These are phyloP conservation scores for Pelmatolapia mariae DNA, from an alignment of 2,113 vertebrate genomes.

Conservation along the genomic window DNA sequence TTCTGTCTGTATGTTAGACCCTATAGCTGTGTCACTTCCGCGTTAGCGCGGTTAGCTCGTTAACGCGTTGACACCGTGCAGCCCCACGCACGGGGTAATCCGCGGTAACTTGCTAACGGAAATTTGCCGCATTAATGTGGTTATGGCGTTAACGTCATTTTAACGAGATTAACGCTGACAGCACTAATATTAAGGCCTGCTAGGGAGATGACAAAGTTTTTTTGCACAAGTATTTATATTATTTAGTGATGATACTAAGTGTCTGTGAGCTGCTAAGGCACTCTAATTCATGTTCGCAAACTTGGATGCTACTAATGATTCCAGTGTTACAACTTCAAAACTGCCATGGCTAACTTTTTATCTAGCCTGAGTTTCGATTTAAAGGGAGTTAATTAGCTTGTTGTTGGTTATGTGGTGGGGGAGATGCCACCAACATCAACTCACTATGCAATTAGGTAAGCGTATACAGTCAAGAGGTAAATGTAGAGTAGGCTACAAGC, in stretches of 20 bases:
- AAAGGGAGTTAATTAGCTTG: not conserved
- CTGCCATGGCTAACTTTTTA: not conserved
- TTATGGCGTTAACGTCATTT: not conserved
- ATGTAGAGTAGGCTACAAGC: not conserved
- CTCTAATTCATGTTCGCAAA: not conserved
- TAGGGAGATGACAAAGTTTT: not conserved
- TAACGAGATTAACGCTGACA: not conserved
- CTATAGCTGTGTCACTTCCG: no score
- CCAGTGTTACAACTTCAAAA: not conserved
- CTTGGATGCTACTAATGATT: not conserved
- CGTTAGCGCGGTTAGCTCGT: not conserved
- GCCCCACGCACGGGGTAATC: not conserved
- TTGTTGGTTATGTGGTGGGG: not conserved
- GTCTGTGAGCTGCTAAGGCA: not conserved
- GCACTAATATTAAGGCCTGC: not conserved
- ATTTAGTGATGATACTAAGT: not conserved
- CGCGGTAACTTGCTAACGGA: not conserved
- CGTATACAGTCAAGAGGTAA: not conserved
- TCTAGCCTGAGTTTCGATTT: not conserved
- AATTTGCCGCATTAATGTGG: not conserved
- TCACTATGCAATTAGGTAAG: not conserved
- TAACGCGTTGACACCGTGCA: not conserved
- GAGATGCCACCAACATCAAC: not conserved
- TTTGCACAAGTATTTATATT: not conserved
- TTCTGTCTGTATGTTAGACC: no score